Evolutionary conservation across 2,797 vertebrate genomes (phyloP), one percentile per base, ranked within the genome.

Genomic region (Bryconaethiops microstoma): DNA sequence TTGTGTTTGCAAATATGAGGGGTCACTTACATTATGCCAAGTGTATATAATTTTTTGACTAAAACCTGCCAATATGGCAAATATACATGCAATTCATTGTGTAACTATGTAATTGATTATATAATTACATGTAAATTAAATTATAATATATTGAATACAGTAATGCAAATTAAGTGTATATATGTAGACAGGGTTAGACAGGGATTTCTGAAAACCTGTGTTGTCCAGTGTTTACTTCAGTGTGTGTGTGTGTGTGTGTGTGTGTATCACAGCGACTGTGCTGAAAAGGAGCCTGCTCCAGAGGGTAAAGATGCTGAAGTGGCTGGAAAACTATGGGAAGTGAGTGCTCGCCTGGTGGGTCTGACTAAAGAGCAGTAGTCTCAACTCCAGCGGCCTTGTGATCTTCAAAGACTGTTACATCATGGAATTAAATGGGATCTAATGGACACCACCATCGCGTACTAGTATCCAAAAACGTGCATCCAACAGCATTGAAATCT

Each of bases 321-420:
- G 0, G 94, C 93, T 52, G 89, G 87, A 78, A 88, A 90, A 72
- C 91, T 95, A 9, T 96, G 94, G 94, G 88, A 84, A 0, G 87
- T 92, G 71, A 95, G 95, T 86, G 94, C 91, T 59, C 87, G 91
- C 69, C 91, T 94, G 67, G 86, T 87, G 57, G 84, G 84, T n/a
- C 39, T 84, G 16, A 76, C 69, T 57, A 42, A 75, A 5, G 23
- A 57, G 17, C 55, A 29, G 17, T 77, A 72, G 23, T 35, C 48
- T 73, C 35, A 48, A 23, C 59, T 9, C 7, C 39, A 23, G 35
- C 39, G 13, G 14, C 13, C 7, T 19, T 7, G 5, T 50, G n/a
- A 8, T 25, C 48, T 59, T 19, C 35, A 62, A 57, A 39, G 48
- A 55, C 7, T 23, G 17, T 62, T 74, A 74, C 19, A 19, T 35